Percentiles rank a stretch among this genome's conserved stretches.
Conservation (phyloP, 2,113 vertebrate species). For the Genyomyrus donnyi region DNA sequence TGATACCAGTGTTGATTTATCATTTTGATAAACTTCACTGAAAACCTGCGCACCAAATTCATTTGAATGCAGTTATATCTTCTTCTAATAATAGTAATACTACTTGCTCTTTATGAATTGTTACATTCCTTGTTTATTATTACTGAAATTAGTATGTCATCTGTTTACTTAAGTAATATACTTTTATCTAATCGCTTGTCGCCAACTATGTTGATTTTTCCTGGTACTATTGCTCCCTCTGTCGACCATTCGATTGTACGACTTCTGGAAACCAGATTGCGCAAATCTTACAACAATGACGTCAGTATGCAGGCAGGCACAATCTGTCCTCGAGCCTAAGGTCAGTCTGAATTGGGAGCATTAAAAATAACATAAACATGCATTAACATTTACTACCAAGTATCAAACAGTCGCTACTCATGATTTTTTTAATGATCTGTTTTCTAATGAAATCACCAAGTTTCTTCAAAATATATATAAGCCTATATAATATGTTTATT, state of each 20-base stretch:
- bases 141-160: neutral
- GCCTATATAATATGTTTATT: neutral
- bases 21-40: neutral
- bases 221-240: constrained; percentile 28
- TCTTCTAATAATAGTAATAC: neutral
- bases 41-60: neutral
- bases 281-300: constrained; percentile 29
- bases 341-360: constrained; percentile 23
- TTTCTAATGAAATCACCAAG: constrained; percentile 49
- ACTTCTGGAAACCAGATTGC: constrained; percentile 19
- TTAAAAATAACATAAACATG: neutral
- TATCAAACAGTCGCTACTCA: neutral
- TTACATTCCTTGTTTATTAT: neutral
- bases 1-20: neutral
- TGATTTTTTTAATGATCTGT: constrained; percentile 15
- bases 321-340: constrained; percentile 40
- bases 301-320: constrained; percentile 23
- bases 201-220: neutral
- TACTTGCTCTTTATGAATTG: neutral
- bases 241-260: constrained; percentile 17
- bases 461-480: neutral
- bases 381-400: neutral
- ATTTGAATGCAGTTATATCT: neutral
- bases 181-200: neutral
- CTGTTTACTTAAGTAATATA: neutral